A percentile compares a stretch with the other conserved stretches of the same genome.
phyloP scores from a whole-genome alignment of 2,888 invertebrate species.

The Congeria kusceri region DNA sequence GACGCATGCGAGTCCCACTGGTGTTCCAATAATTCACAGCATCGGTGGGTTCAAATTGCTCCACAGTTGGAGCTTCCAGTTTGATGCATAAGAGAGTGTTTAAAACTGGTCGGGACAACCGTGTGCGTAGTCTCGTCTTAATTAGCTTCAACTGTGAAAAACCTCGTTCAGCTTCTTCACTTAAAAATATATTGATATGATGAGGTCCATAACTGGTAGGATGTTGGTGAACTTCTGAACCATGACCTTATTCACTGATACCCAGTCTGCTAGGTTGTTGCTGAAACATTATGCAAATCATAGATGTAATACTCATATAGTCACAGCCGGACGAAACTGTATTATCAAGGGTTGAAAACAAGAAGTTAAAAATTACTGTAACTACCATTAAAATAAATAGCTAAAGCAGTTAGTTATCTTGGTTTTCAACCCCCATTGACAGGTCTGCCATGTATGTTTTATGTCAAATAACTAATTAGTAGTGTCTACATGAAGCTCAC shows the following conservation, averaged over 20 bases:
- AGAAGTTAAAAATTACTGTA: no score
- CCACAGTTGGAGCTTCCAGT: background rate
- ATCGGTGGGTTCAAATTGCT: background rate
- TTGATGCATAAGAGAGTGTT: background rate
- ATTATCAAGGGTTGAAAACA: no score
- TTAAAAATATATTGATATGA: constrained; percentile 29
- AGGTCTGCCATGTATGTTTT: no score
- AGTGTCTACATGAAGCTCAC: no score
- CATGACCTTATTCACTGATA: background rate
- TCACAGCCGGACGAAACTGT: no score
- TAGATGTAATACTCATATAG: no score
- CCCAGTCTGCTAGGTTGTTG: background rate
- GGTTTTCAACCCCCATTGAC: no score
- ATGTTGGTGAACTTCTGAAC: background rate
- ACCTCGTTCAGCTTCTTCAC: constrained; percentile 48
- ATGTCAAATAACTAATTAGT: no score
- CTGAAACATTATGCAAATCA: no score
- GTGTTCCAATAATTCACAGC: background rate
- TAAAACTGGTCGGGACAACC: background rate
- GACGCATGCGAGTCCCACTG: background rate
- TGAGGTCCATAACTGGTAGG: constrained; percentile 14
- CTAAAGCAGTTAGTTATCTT: no score
- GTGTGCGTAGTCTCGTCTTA: constrained; percentile 3
- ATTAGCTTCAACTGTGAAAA: constrained; percentile 36
- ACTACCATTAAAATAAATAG: no score